Base-by-base conservation (phyloP, 2,888 invertebrate species). In the Rhimphoctona megacephalus region DNA sequence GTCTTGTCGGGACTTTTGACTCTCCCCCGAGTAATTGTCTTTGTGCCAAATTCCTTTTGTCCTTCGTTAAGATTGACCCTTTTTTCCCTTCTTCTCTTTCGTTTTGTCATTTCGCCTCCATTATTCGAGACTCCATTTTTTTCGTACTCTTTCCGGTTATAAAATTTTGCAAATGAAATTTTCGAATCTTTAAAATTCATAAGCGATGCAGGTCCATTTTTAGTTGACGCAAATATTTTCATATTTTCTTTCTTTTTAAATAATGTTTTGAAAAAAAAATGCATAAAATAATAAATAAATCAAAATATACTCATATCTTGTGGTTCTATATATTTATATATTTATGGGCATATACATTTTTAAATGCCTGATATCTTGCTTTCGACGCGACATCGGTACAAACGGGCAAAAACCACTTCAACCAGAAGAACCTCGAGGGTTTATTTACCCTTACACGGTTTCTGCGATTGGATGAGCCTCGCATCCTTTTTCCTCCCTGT, bases 361-460 rank as follows among this genome's bases (percentile, higher is more conserved):
- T 52, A 76, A 52, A 73, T n/a, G 52, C 30, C 17, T n/a, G 54
- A 9, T 70, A 43, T 76, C 36, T 64, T 46, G 52, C 76, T 66
- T 70, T 73, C 70, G 79, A 82, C 85, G 87, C 52, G 52, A 67
- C 33, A 54, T 43, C 66, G 54, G 66, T 69, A 66, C 66, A 61
- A 78, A 70, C 85, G 86, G 76, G 73, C 77, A 61, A 67, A 85
- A 85, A 89, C 83, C 88, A 83, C 85, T 78, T 85, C 76, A 88
- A 22, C 76, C 33, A 70, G 66, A 66, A 81, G 85, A 72, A 81
- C 85, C 83, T 81, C 84, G 69, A 84, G 86, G 84, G 83, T 84
- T 84, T 86, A 86, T 86, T 86, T 84, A 86, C 83, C 76, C 81
- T 86, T 86, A 61, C 81, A 78, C 81, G 80, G 64, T 86, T 86